Evolutionary conservation across 2,797 vertebrate genomes (phyloP).

Genomic region (Cyclura pinguis): DNA sequence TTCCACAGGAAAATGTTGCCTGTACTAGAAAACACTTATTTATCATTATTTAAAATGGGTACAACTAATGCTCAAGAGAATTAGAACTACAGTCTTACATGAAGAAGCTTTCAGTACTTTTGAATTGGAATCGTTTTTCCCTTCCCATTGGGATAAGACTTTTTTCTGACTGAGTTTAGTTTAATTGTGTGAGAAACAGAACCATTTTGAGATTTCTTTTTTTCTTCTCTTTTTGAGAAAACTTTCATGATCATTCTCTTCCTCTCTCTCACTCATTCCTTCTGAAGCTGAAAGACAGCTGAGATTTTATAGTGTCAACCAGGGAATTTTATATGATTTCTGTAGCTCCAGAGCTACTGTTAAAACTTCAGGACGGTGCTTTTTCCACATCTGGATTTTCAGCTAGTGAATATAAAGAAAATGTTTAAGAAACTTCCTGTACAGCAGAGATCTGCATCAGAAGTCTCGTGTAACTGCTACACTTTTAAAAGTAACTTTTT

Average conservation of each 20-base stretch:
- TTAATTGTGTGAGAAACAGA: slow-evolving; percentile 53
- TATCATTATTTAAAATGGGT: background rate
- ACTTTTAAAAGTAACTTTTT: background rate
- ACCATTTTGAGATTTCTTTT: slow-evolving; percentile 45
- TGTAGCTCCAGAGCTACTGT: slow-evolving; percentile 54
- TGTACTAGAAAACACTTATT: background rate
- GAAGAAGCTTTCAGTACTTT: slow-evolving; percentile 48
- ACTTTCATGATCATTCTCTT: slow-evolving; percentile 24
- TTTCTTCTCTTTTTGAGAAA: slow-evolving; percentile 20
- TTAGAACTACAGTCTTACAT: background rate
- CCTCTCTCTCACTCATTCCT: slow-evolving; percentile 6
- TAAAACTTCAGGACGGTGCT: slow-evolving; percentile 50
- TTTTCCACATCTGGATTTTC: slow-evolving; percentile 17
- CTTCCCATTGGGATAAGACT: slow-evolving; percentile 53
- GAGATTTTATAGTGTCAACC: slow-evolving; percentile 55
- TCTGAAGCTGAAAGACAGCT: slow-evolving; percentile 51
- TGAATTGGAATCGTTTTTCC: slow-evolving; percentile 61
- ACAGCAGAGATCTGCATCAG: background rate
- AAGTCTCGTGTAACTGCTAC: background rate
- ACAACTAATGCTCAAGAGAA: background rate
- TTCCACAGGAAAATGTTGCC: background rate
- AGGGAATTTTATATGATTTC: slow-evolving; percentile 42
- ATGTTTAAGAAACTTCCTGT: background rate
- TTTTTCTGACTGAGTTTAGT: slow-evolving; percentile 66
- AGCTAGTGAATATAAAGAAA: background rate